Conservation (phyloP, 2,797 vertebrate genomes). For the Chelmon rostratus region DNA sequence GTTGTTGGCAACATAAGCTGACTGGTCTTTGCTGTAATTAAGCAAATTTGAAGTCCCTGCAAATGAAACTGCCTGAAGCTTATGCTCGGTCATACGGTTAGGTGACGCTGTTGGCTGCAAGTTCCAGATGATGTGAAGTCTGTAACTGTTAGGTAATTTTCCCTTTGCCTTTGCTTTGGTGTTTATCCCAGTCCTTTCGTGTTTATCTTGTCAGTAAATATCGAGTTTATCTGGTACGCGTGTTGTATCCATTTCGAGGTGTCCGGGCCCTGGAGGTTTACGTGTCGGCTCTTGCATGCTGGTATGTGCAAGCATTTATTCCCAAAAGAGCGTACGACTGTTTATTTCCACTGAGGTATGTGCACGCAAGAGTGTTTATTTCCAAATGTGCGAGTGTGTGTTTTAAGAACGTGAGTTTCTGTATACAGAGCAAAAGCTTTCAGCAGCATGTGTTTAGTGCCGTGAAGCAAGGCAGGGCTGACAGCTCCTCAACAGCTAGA, state of each 20-base stretch:
- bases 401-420: slow-evolving; percentile 39
- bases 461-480: slow-evolving; percentile 17
- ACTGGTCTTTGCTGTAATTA: neutral
- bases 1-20: neutral
- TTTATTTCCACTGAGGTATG: slow-evolving; percentile 58
- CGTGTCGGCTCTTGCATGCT: slow-evolving; percentile 55
- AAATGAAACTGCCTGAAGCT: neutral
- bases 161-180: neutral
- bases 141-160: slow-evolving; percentile 1
- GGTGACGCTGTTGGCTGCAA: neutral
- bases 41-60: neutral
- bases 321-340: slow-evolving; percentile 39
- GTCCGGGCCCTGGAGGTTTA: slow-evolving; percentile 45
- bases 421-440: slow-evolving; percentile 42
- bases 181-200: slow-evolving; percentile 2
- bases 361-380: slow-evolving; percentile 34
- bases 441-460: slow-evolving; percentile 46
- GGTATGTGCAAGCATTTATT: slow-evolving; percentile 48
- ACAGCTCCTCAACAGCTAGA: slow-evolving; percentile 24
- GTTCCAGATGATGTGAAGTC: neutral
- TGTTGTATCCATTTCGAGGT: slow-evolving; percentile 57
- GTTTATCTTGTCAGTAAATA: slow-evolving; percentile 36
- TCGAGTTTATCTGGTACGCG: slow-evolving; percentile 40
- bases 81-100: neutral
- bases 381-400: slow-evolving; percentile 49